These are phyloP conservation scores for Caracal caracal DNA, from an alignment of 2,113 vertebrate genomes.

Conservation along the genomic window DNA sequence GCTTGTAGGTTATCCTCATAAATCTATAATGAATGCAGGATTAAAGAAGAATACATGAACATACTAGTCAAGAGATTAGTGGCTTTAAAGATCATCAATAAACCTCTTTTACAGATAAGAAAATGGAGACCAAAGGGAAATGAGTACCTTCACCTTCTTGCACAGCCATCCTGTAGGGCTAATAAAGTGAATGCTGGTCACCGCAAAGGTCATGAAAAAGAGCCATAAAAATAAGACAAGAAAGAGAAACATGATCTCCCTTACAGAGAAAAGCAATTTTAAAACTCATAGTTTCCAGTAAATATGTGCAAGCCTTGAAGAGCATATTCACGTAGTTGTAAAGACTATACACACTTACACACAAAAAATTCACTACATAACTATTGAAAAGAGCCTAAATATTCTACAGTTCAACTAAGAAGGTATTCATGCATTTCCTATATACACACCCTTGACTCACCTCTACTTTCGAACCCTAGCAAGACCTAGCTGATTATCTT, in stretches of 20 bases:
- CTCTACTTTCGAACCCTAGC: background rate
- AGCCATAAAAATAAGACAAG: background rate
- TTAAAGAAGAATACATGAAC: slow-evolving; percentile 49
- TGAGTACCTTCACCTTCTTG: background rate
- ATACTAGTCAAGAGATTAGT: background rate
- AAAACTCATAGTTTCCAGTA: slow-evolving; percentile 28
- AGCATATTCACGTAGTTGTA: background rate
- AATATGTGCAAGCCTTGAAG: slow-evolving; percentile 36
- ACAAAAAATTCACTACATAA: background rate
- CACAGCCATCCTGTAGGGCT: background rate
- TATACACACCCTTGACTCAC: background rate
- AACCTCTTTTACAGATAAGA: background rate
- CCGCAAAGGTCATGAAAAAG: background rate
- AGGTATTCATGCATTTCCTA: background rate
- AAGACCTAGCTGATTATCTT: background rate
- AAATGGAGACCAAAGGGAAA: slow-evolving; percentile 37
- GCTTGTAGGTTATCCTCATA: slow-evolving; percentile 24
- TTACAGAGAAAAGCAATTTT: slow-evolving; percentile 40
- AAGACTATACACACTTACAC: background rate
- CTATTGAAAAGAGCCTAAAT: background rate
- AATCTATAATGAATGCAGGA: slow-evolving; percentile 26
- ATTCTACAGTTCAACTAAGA: background rate
- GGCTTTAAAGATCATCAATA: background rate
- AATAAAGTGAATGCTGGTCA: background rate
- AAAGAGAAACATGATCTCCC: background rate